Base-by-base conservation (phyloP, 2,888 invertebrate species). In the Morpho helenor region DNA sequence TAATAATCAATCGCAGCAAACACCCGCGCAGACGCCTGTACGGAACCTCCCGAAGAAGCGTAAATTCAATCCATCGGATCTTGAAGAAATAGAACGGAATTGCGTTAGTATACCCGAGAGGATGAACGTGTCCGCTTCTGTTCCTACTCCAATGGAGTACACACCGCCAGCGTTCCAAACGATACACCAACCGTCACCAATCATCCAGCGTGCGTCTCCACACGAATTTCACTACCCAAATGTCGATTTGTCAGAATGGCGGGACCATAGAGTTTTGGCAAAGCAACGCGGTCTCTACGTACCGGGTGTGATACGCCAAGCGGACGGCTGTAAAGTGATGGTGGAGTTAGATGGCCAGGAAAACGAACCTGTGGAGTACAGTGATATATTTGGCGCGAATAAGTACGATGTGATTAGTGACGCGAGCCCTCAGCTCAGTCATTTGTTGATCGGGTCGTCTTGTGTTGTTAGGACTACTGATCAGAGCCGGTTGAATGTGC, bases 41-140 rank as follows among this genome's bases (percentile, higher is more conserved):
- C 91, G 95, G 64, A 96, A 96, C 81, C 93, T 98, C 78, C 98
- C 98, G 59, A 98, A 98, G 87, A 98, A 98, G 87, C 93, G 98
- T 65, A 97, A 97, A 87, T 96, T 95, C 76, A 94, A 95, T 82
- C 94, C 94, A 49, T 94, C 95, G 49, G 95, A 95, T 73, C 86
- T 95, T 59, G 96, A 96, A 80, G 95, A 95, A 72, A 92, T 92
- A 69, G 92, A 92, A 71, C 87, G 91, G 62, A 87, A 73, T 68
- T 92, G 91, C 68, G 77, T 82, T 67, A 91, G 85, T 63, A 84
- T 87, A 69, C 62, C 63, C 8, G 69, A 70, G 31, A 53, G 69
- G 31, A 68, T 66, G 9, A 69, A 69, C 22, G 61, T 69, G 0
- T 78, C 80, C 8, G 78, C 77, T 7, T 69, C 78, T 39, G 71